Percentiles rank a stretch among this genome's conserved stretches.
phyloP scores from a whole-genome alignment of 2,113 vertebrate species.

The Fregetta grallaria region DNA sequence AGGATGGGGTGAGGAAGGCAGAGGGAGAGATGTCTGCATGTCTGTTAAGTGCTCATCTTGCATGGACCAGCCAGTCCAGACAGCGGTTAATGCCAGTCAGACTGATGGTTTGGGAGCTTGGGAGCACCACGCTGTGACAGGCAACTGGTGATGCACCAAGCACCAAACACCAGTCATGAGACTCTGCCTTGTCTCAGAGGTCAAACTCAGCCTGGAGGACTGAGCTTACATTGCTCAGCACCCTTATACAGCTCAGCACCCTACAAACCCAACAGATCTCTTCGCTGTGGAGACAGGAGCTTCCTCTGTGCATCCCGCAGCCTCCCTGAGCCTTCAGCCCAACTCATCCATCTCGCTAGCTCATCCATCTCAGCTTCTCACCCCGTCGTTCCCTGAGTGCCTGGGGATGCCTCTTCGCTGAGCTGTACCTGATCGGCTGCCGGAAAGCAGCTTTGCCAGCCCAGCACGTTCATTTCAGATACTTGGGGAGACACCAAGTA shows the following conservation, averaged over 20 bases:
- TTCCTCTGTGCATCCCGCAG: neutral
- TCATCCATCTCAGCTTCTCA: neutral
- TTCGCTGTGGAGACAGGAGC: neutral
- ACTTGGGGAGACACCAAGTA: slow-evolving; percentile 10
- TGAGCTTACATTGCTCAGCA: neutral
- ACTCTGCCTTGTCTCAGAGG: neutral
- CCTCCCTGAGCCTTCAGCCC: neutral
- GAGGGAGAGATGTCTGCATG: neutral
- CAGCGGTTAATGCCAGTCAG: neutral
- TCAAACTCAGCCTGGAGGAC: neutral
- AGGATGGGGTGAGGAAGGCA: neutral
- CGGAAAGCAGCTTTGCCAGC: slow-evolving; percentile 41
- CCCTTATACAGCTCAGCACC: neutral
- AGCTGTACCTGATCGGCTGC: neutral
- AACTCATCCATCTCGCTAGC: neutral
- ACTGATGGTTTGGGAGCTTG: neutral
- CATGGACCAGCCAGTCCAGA: neutral
- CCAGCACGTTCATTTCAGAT: neutral
- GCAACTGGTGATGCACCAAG: neutral
- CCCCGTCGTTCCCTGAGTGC: neutral
- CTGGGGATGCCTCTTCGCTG: neutral
- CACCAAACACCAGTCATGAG: neutral
- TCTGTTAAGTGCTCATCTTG: neutral
- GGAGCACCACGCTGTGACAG: neutral
- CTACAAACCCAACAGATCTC: neutral